Evolutionary conservation across 1,140 invertebrate species (phyloP).

Genomic region (Aphelenchoides avenae): DNA sequence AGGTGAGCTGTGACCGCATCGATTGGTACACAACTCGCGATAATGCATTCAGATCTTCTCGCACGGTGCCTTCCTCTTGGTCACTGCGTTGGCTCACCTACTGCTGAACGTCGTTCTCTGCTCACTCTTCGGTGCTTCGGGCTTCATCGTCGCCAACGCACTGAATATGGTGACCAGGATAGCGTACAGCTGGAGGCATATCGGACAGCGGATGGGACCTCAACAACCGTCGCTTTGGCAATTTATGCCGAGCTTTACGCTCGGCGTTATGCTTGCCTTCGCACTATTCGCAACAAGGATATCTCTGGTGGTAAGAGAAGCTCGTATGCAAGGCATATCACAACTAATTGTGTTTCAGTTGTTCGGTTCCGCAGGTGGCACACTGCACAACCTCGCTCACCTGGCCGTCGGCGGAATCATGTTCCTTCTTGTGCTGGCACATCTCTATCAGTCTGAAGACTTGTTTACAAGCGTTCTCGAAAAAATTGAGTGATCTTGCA

Average conservation of each 20-base stretch:
- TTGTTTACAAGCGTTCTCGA: conserved; percentile 18
- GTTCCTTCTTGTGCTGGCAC: conserved; percentile 8
- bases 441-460: conserved; percentile 22
- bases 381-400: conserved; percentile 16
- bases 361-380: conserved; percentile 9
- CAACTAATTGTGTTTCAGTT: too few species aligned
- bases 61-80: conserved; percentile 24
- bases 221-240: too few species aligned
- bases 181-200: conserved; percentile 37
- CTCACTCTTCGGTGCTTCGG: conserved; percentile 26
- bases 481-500: conserved; percentile 16
- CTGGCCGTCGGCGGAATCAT: conserved; percentile 17
- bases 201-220: too few species aligned
- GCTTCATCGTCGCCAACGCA: conserved; percentile 39
- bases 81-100: conserved; percentile 29
- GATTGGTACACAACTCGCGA: not conserved
- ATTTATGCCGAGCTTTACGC: too few species aligned
- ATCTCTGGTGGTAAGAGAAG: too few species aligned
- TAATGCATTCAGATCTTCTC: conserved; percentile 17
- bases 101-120: conserved; percentile 19
- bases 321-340: too few species aligned
- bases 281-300: too few species aligned
- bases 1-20: conserved; percentile 20
- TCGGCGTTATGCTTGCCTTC: too few species aligned
- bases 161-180: conserved; percentile 27